Evolutionary conservation across 2,113 vertebrate species (phyloP).

Genomic region (Burhinus oedicnemus): DNA sequence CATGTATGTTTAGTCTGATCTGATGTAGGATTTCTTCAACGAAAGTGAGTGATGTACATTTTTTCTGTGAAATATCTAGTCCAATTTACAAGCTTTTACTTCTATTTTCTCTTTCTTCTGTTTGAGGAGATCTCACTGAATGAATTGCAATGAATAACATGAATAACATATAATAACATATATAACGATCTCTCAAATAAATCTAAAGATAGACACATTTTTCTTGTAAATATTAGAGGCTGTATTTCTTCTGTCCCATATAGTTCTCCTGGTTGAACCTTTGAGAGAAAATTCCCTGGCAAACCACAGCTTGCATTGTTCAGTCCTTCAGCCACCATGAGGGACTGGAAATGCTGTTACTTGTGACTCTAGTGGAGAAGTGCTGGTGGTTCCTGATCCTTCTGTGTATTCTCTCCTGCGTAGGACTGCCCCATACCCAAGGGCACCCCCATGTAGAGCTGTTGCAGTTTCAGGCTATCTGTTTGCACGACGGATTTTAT

Average conservation of each 20-base stretch:
- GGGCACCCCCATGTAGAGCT: fast-evolving
- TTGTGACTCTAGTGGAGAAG: not conserved
- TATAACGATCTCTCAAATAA: not conserved
- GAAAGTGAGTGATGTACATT: not conserved
- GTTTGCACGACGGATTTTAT: not conserved
- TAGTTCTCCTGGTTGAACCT: not conserved
- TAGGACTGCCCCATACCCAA: not conserved
- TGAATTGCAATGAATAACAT: not conserved
- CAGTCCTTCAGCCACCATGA: not conserved
- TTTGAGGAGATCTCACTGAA: not conserved
- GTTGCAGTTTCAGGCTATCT: not conserved
- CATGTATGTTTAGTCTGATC: not conserved
- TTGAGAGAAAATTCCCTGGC: not conserved
- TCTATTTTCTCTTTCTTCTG: not conserved
- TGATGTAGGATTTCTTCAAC: not conserved
- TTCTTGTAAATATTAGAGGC: not conserved
- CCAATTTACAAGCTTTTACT: not conserved
- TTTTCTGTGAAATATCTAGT: not conserved
- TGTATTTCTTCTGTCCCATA: not conserved
- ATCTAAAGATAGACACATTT: not conserved
- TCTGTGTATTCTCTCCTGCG: not conserved
- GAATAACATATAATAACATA: not conserved
- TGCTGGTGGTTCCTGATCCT: not conserved
- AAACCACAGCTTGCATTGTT: not conserved
- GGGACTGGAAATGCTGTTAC: not conserved